Evolutionary conservation across 2,113 vertebrate genomes (phyloP), one percentile per base, ranked within the genome.

Genomic region (Neopipo cinnamomea): DNA sequence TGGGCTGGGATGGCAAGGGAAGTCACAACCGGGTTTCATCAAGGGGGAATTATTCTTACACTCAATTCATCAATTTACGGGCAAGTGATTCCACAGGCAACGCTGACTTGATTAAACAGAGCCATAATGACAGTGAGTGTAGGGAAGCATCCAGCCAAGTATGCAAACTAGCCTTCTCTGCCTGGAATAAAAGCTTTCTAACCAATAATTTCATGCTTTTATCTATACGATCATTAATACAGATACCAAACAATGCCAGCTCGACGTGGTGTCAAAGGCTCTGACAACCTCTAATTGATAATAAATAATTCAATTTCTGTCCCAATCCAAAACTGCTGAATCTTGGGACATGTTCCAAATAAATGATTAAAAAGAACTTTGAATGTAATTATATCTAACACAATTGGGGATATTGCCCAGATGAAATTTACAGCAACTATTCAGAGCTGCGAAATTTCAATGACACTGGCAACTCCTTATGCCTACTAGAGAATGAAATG

Each of bases 291-390:
- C 96, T 97, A 97, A 97, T 97, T 97, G 96, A 97, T 97, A 96
- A 97, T 97, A 97, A 97, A 97, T 97, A 97, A 97, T 97, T 97
- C 97, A 97, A 96, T 96, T 96, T 95, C 93, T 96, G 70, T 87
- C 95, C 95, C 86, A 53, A 66, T 95, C 96, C 96, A 96, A 97
- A 96, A 95, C 77, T 95, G 88, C 89, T 95, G 95, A 95, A 96
- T 95, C 91, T 96, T 96, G 95, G 97, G 96, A 94, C 74, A 79
- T 4, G 70, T 91, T 97, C 96, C 96, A 97, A 96, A 94, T 91
- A 94, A 97, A 96, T 95, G 85, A 95, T 97, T 96, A 96, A 97
- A 97, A 97, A 95, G 96, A 96, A 97, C 95, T 96, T 95, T 92
- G 94, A 94, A 93, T 79, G 92, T 95, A 96, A 97, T 97, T 97